phyloP scores from a whole-genome alignment of 2,888 invertebrate species.

The Nomada hirtipes region DNA sequence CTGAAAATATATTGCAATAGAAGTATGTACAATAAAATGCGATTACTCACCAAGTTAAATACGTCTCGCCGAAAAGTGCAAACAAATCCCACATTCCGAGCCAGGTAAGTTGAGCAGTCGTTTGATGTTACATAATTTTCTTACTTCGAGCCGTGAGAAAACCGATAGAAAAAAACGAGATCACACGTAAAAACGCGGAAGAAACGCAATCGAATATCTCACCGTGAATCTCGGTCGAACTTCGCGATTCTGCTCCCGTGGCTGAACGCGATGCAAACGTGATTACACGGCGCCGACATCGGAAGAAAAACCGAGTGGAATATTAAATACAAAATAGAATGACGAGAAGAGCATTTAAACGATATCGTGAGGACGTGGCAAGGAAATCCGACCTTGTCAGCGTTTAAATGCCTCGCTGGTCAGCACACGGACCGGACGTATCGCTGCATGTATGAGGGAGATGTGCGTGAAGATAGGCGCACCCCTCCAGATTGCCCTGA shows the following conservation, averaged over 20 bases:
- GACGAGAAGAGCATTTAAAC: conserved; percentile 36
- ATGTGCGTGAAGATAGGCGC: conserved; percentile 25
- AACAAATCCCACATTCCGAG: conserved; percentile 69
- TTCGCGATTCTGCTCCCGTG: conserved; percentile 32
- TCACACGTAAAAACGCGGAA: conserved; percentile 26
- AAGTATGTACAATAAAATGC: neutral
- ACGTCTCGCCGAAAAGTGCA: conserved; percentile 54
- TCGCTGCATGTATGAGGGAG: conserved; percentile 18
- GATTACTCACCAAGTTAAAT: conserved; percentile 60
- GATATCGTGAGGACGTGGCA: conserved; percentile 7
- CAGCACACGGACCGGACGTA: conserved; percentile 2
- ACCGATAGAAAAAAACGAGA: conserved; percentile 11
- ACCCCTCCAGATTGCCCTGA: conserved; percentile 15
- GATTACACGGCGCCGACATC: conserved; percentile 25
- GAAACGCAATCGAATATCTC: conserved; percentile 45
- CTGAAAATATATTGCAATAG: neutral
- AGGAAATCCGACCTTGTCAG: conserved; percentile 25
- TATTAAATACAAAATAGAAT: conserved; percentile 6
- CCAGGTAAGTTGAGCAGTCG: conserved; percentile 56
- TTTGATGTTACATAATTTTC: conserved; percentile 63
- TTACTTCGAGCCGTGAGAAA: conserved; percentile 27
- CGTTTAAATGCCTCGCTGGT: conserved; percentile 51
- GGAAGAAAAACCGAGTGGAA: neutral
- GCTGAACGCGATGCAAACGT: conserved; percentile 6
- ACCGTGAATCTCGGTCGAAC: conserved; percentile 36